A percentile compares a stretch with the other conserved stretches of the same genome.
phyloP scores from a whole-genome alignment of 1,140 invertebrate genomes.

The Brachionus rubens region DNA sequence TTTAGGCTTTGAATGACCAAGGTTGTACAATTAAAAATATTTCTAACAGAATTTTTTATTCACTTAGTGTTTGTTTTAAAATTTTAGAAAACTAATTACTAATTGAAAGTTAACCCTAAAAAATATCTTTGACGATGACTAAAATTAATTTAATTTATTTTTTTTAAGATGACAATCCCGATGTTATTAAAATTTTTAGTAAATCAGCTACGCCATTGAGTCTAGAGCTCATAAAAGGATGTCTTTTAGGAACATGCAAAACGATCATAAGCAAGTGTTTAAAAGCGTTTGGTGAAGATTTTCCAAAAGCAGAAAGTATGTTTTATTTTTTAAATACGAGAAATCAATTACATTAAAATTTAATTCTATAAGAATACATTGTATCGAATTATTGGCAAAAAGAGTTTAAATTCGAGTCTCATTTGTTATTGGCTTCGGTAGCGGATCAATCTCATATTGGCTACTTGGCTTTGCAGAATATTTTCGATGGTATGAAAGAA shows the following conservation, averaged over 20 bases:
- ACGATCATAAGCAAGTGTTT: constrained; percentile 3
- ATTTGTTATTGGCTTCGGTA: background rate
- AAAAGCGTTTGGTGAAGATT: constrained; percentile 15
- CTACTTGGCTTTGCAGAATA: constrained; percentile 19
- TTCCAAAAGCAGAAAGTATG: constrained; percentile 24
- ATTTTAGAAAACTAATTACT: no score
- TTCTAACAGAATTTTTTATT: no score
- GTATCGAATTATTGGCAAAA: constrained; percentile 13
- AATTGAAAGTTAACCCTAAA: no score
- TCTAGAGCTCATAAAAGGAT: constrained; percentile 40
- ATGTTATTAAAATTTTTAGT: constrained; percentile 16
- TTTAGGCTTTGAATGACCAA: no score
- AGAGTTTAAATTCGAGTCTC: constrained; percentile 39
- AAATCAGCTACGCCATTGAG: constrained; percentile 6
- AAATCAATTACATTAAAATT: background rate
- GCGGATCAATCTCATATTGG: constrained; percentile 29
- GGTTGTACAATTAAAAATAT: no score
- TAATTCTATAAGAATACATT: background rate
- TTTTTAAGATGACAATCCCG: constrained; percentile 29
- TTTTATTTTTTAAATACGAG: background rate
- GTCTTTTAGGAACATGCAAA: constrained; percentile 26
- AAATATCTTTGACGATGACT: no score
- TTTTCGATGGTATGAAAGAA: constrained; percentile 26
- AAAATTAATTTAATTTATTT: no score
- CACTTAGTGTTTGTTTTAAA: no score